A percentile compares a stretch with the other conserved stretches of the same genome.
phyloP scores from a whole-genome alignment of 2,113 vertebrate genomes.

The Podarcis cretensis region DNA sequence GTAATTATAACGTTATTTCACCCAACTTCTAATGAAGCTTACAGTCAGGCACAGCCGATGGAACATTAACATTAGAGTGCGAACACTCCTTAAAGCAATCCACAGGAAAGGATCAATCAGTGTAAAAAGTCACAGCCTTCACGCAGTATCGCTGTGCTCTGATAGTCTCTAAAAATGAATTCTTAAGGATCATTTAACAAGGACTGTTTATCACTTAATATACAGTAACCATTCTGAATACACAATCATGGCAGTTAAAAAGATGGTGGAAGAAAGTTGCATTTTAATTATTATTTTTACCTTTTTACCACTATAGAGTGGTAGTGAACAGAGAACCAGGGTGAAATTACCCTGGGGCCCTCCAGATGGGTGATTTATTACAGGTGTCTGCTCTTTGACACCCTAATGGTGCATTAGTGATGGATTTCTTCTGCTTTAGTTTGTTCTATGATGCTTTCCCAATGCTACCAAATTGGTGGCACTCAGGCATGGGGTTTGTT shows the following conservation, averaged over 20 bases:
- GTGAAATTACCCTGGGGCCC: too few species aligned
- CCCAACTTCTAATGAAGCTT: slow-evolving; percentile 60
- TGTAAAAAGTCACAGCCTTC: slow-evolving; percentile 37
- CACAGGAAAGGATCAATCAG: slow-evolving; percentile 48
- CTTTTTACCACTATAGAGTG: not conserved
- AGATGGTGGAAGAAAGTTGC: not conserved
- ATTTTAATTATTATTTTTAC: not conserved
- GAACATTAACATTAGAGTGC: slow-evolving; percentile 42
- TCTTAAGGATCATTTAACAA: not conserved
- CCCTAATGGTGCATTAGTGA: too few species aligned
- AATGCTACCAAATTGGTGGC: too few species aligned
- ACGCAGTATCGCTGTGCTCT: slow-evolving; percentile 19
- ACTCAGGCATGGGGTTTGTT: too few species aligned
- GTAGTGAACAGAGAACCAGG: not conserved
- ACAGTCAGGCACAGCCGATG: slow-evolving; percentile 55
- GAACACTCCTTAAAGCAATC: slow-evolving; percentile 32
- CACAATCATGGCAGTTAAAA: not conserved
- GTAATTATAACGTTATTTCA: slow-evolving; percentile 60
- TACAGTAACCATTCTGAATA: not conserved
- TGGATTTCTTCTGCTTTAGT: too few species aligned
- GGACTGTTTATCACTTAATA: not conserved
- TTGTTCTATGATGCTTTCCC: too few species aligned
- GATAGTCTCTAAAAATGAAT: slow-evolving; percentile 11
- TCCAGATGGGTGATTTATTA: not conserved
- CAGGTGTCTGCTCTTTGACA: too few species aligned